phyloP scores from a whole-genome alignment of 2,797 vertebrate genomes.

The Euphonia xanthogaster region DNA sequence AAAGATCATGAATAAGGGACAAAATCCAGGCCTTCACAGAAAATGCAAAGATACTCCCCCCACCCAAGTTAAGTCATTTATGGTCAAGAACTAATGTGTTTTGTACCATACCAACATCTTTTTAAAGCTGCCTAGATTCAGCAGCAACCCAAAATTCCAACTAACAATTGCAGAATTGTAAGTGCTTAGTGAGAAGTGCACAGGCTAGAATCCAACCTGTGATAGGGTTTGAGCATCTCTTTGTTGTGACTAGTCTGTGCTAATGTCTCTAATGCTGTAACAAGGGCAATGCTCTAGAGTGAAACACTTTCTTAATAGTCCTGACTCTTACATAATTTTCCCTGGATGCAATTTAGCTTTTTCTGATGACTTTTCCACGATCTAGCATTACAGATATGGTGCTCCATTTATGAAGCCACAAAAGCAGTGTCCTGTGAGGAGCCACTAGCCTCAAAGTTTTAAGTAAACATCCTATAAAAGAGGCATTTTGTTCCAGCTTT shows the following conservation, averaged over 20 bases:
- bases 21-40: not conserved
- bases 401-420: not conserved
- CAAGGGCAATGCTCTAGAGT: not conserved
- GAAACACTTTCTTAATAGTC: not conserved
- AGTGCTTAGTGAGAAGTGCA: not conserved
- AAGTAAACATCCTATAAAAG: not conserved
- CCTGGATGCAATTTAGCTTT: not conserved
- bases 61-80: not conserved
- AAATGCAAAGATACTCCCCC: rapidly evolving
- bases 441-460: not conserved
- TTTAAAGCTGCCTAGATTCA: not conserved
- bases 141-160: not conserved
- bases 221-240: not conserved
- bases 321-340: not conserved
- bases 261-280: not conserved
- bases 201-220: not conserved
- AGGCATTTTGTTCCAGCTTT: not conserved
- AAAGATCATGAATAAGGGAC: not conserved
- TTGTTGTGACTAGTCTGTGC: not conserved
- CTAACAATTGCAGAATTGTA: not conserved
- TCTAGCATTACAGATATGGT: not conserved
- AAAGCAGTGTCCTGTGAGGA: not conserved
- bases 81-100: not conserved
- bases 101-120: not conserved
- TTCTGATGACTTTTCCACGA: not conserved